Percentiles rank a stretch among this genome's conserved stretches.
Conservation (phyloP, 2,888 invertebrate genomes). For the Orthosia gracilis region DNA sequence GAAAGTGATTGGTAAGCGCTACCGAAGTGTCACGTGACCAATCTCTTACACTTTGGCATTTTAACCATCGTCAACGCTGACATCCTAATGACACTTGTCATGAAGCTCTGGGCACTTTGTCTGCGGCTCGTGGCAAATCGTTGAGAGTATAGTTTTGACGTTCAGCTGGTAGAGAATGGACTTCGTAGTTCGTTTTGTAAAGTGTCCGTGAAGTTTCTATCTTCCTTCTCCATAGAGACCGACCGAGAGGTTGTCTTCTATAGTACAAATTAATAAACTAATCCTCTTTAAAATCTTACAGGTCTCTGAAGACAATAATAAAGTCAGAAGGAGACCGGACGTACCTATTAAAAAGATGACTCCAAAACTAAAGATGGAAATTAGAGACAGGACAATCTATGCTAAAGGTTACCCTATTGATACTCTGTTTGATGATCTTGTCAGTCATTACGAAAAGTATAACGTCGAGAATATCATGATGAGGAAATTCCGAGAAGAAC, state of each 20-base stretch:
- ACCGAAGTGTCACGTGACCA: no score
- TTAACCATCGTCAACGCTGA: no score
- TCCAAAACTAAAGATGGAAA: conserved; percentile 95
- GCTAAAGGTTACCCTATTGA: conserved; percentile 96
- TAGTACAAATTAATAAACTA: neutral
- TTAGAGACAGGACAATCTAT: conserved; percentile 95
- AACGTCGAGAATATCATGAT: conserved; percentile 94
- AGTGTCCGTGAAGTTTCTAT: neutral
- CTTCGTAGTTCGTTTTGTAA: neutral
- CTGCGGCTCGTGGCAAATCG: no score
- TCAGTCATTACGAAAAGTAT: conserved; percentile 93
- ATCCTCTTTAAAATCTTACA: conserved; percentile 70
- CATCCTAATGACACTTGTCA: no score
- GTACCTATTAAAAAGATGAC: conserved; percentile 96
- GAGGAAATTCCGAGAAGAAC: conserved; percentile 91
- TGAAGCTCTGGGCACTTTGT: no score
- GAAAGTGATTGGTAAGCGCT: no score
- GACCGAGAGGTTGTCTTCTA: neutral
- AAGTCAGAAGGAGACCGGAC: conserved; percentile 94
- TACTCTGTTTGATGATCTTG: conserved; percentile 93
- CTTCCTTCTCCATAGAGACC: no score
- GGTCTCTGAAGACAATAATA: conserved; percentile 93
- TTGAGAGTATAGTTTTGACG: no score
- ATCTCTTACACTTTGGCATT: no score
- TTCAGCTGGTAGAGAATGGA: no score